Percentiles rank a stretch among this genome's conserved stretches.
Conservation (phyloP, 2,113 vertebrate genomes). For the Psilopsiagon aymara region DNA sequence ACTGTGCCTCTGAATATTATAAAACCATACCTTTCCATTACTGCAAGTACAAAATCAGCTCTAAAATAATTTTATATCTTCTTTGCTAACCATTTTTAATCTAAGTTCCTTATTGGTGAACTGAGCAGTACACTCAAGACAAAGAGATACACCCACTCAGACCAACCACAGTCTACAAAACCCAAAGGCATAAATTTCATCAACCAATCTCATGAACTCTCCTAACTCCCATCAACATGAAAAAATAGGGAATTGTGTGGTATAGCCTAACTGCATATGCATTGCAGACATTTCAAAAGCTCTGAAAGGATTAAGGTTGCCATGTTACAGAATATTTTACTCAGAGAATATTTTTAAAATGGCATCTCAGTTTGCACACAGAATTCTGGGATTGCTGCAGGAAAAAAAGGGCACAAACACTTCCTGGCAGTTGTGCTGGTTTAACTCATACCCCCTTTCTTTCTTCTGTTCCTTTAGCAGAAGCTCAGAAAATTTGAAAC, state of each 20-base stretch:
- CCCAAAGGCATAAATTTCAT: neutral
- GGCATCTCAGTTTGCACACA: neutral
- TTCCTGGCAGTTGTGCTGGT: neutral
- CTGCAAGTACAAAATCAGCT: neutral
- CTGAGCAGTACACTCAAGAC: neutral
- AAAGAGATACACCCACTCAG: neutral
- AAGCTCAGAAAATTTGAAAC: neutral
- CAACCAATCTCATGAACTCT: neutral
- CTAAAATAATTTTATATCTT: neutral
- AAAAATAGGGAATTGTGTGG: neutral
- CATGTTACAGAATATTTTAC: neutral
- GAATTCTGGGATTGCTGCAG: neutral
- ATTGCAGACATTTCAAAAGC: neutral
- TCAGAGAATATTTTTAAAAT: neutral
- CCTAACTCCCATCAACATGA: neutral
- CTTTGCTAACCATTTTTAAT: neutral
- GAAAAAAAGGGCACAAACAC: neutral
- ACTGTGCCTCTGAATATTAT: neutral
- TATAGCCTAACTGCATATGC: neutral
- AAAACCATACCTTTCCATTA: neutral
- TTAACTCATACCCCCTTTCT: neutral
- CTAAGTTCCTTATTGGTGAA: neutral
- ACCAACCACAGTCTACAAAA: neutral
- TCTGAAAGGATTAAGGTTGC: neutral
- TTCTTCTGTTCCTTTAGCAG: neutral